Evolutionary conservation across 2,113 vertebrate species (phyloP).

Genomic region (Ranitomeya imitator): DNA sequence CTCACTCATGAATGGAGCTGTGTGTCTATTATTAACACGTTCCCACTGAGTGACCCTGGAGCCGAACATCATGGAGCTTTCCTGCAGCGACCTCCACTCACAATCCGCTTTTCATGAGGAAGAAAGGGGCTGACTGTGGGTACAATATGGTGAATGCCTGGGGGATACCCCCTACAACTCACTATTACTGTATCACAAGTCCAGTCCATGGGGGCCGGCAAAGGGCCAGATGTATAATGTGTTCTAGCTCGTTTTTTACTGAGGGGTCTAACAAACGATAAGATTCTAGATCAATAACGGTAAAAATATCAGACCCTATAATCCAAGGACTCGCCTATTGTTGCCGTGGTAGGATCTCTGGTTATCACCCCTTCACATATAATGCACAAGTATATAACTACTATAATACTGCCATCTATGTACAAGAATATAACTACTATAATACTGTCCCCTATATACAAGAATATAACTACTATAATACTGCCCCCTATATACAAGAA

Average conservation of each 20-base stretch:
- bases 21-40: slow-evolving; percentile 21
- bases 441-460: not conserved
- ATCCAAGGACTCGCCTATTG: no score
- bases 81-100: not conserved
- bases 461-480: slow-evolving; percentile 13
- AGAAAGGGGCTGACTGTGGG: not conserved
- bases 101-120: not conserved
- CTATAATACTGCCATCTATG: not conserved
- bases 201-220: no score
- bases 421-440: slow-evolving; percentile 6
- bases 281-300: no score
- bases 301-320: no score
- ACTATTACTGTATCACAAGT: not conserved
- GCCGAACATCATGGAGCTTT: not conserved
- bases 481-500: not conserved
- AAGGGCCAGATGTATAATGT: no score
- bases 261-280: no score
- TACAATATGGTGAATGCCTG: not conserved
- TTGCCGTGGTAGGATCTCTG: no score
- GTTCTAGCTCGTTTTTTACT: no score
- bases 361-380: no score
- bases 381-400: not conserved
- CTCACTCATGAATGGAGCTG: slow-evolving; percentile 13
- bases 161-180: not conserved
- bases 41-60: not conserved